Percentiles rank a stretch among this genome's conserved stretches.
Evolutionary conservation across 30 jellyfish, hydroid and myxozoan genomes (phyloP).

Genomic region (Hydractinia symbiolongicarpus): DNA sequence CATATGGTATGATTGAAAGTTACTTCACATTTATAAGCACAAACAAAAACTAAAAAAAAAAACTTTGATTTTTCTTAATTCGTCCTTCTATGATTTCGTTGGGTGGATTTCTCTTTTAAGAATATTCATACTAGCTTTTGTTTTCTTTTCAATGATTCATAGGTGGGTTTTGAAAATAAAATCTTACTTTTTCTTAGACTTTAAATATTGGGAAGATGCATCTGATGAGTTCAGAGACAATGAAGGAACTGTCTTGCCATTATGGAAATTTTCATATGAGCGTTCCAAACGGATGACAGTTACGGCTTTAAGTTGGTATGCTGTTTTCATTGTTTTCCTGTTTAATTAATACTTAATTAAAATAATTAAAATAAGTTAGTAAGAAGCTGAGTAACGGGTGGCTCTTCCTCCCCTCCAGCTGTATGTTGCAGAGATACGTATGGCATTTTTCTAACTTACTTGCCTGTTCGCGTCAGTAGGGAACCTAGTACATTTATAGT

Average conservation of each 20-base stretch:
- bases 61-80: no score
- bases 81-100: no score
- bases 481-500: no score
- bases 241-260: conserved; percentile 90
- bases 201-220: conserved; percentile 93
- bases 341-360: neutral
- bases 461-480: no score
- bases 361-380: neutral
- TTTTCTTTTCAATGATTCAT: neutral
- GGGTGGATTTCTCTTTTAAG: no score
- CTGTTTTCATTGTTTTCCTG: neutral
- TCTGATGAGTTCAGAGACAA: conserved; percentile 85
- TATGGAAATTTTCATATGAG: conserved; percentile 90
- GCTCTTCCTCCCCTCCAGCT: no score
- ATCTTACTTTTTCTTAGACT: conserved; percentile 37
- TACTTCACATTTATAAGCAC: neutral
- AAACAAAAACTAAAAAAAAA: no score
- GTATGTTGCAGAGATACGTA: no score
- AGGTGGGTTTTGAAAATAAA: neutral
- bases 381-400: neutral
- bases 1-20: conserved; percentile 55
- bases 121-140: no score
- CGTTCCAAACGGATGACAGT: conserved; percentile 87
- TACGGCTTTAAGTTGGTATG: conserved; percentile 85
- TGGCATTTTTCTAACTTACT: no score